Evolutionary conservation across 2,888 invertebrate genomes (phyloP).

Genomic region (Andrena bicolor): DNA sequence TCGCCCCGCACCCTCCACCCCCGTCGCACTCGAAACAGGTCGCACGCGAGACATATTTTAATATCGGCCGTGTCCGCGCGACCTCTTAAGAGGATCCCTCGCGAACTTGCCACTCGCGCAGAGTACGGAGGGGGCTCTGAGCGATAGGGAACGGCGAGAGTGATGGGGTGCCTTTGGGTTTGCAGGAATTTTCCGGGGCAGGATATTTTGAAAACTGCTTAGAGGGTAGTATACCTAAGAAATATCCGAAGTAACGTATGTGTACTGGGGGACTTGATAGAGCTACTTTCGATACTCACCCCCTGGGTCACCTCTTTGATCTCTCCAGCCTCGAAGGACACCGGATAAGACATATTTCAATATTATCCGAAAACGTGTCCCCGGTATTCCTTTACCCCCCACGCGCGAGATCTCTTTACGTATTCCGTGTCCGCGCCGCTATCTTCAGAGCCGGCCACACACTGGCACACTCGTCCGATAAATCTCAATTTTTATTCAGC

Average conservation of each 20-base stretch:
- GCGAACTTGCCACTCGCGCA: slow-evolving; percentile 1
- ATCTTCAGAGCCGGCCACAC: slow-evolving; percentile 9
- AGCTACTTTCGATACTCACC: too few relatives aligned
- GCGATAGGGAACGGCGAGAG: neutral
- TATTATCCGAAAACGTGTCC: slow-evolving; percentile 27
- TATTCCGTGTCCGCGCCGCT: slow-evolving; percentile 24
- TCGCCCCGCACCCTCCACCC: slow-evolving; percentile 24
- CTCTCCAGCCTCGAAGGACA: neutral
- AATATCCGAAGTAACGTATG: too few relatives aligned
- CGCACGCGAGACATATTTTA: slow-evolving; percentile 45
- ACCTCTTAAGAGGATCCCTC: slow-evolving; percentile 2
- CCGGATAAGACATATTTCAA: slow-evolving; percentile 31
- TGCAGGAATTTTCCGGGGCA: neutral
- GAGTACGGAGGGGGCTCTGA: neutral
- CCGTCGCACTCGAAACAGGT: slow-evolving; percentile 35
- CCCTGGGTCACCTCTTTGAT: too few relatives aligned
- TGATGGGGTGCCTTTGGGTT: neutral
- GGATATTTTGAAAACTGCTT: too few relatives aligned
- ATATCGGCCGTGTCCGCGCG: slow-evolving; percentile 37
- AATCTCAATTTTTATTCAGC: slow-evolving; percentile 56
- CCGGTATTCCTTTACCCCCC: slow-evolving; percentile 25
- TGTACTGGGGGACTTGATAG: too few relatives aligned
- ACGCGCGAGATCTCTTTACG: slow-evolving; percentile 17
- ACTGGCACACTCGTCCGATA: slow-evolving; percentile 30
- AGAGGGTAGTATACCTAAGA: too few relatives aligned